Base-by-base conservation (phyloP, 2,888 invertebrate species). In the Tineola bisselliella region DNA sequence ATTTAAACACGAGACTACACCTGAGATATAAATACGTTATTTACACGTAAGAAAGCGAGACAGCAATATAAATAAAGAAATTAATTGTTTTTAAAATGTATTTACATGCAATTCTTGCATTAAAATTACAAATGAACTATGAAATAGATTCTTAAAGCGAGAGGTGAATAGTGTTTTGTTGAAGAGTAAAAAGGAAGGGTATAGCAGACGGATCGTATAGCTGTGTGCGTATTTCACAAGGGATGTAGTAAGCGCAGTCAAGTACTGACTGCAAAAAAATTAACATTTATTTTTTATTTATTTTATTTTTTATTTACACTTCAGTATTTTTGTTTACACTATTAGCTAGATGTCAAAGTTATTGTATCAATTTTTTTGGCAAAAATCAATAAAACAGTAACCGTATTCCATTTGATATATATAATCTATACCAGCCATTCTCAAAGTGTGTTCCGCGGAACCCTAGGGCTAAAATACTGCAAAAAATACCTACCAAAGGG, bases 231-330 rank as follows among this genome's bases (percentile, higher is more conserved):
- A 60, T 66, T 25, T 58, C 58, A 17, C 33, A 58, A 81, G 83
- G 84, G 83, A 79, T 77, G 79, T 75, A 77, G 73, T 78, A 76
- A 72, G 77, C 78, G 81, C 76, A 75, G 76, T 64, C 65, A 65
- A 63, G 73, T 76, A 83, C 54, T 31, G 74, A 66, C 11, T 25
- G 73, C 73, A 79, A 64, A 74, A 68, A 71, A 65, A 11, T n/a
- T 38, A 8, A 17, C 8, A 3, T 33, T 25, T 4, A 25, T 25
- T 38, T 31, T 62, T 62, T 54, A n/a, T 43, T 59, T 59, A 8
- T 31, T 60, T 25, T 25, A 25, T 25, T 25, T n/a, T n/a, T n/a
- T n/a, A n/a, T n/a, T n/a, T n/a, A n/a, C n/a, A n/a, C n/a, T n/a
- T n/a, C n/a, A n/a, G n/a, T n/a, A n/a, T n/a, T n/a, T n/a, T n/a